Percentiles rank a stretch among this genome's conserved stretches.
These are phyloP conservation scores for Squalus acanthias DNA, from an alignment of 2,797 vertebrate species.

Conservation along the genomic window DNA sequence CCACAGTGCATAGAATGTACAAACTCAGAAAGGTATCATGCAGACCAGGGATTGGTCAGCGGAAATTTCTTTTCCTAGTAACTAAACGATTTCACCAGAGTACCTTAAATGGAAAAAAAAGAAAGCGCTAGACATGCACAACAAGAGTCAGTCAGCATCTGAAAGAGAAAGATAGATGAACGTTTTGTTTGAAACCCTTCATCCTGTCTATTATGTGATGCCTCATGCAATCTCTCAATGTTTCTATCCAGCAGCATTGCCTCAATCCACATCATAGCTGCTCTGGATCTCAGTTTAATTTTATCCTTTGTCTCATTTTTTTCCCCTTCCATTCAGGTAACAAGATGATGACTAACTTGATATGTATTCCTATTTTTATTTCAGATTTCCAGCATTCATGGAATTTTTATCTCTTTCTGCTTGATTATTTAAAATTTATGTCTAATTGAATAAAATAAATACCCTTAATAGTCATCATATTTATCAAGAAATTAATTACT, in stretches of 20 bases:
- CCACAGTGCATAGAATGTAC: neutral
- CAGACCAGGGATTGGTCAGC: neutral
- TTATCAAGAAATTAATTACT: neutral
- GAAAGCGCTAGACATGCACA: neutral
- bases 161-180: neutral
- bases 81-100: neutral
- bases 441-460: constrained; percentile 22
- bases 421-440: neutral
- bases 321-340: neutral
- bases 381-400: neutral
- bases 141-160: neutral
- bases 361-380: neutral
- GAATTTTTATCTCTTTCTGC: neutral
- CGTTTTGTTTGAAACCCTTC: neutral
- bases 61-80: neutral
- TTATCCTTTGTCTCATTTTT: neutral
- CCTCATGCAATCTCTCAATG: neutral
- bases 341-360: neutral
- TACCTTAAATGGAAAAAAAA: neutral
- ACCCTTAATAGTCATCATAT: neutral
- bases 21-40: neutral
- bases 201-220: neutral
- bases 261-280: neutral
- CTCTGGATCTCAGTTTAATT: neutral
- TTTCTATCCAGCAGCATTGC: neutral